Evolutionary conservation across 2,888 invertebrate genomes (phyloP), one percentile per base, ranked within the genome.

Genomic region (Bellardia pandia): DNA sequence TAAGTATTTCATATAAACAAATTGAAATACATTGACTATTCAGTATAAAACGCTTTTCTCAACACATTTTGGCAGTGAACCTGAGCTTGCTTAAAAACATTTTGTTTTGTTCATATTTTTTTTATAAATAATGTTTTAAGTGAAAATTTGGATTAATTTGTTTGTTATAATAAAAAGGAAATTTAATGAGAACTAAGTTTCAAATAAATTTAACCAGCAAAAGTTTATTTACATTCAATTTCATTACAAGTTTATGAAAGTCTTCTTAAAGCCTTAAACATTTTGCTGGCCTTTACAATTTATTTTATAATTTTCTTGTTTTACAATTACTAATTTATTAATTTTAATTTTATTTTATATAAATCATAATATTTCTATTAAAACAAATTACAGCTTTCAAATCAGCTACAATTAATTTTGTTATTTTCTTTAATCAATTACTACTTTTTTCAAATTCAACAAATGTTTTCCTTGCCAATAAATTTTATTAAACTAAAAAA

Each of bases 61-160:
- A 71, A 76, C 64, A 74, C 78, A 78, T 91, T 92, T 92, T 92
- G 92, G 92, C 92, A 92, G 92, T 92, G 92, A 92, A 91, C 92
- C 92, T 92, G 92, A 92, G 92, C 92, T 92, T 91, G 86, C 89
- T 91, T 81, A 60, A 77, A 84, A 81, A 81, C 72, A 77, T 23
- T 71, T 69, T 74, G 23, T 37, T 64, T 68, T 81, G 48, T 66
- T 37, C 8, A 8, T 66, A 62, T 51, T 72, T 42, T 66, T 74
- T 74, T 58, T 64, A 16, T 71, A 45, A 51, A n/a, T 51, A 51
- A 51, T 51, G 33, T 64, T 79, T 69, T 60, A 23, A 64, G 66
- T 64, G 23, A 53, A 45, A 45, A 72, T 42, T 78, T 64, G 68
- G 6, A 14, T 64, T 69, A 48, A 68, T 69, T 16, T n/a, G 6